These are phyloP conservation scores for Syngnathus typhle DNA, from an alignment of 2,113 vertebrate species.

Conservation along the genomic window DNA sequence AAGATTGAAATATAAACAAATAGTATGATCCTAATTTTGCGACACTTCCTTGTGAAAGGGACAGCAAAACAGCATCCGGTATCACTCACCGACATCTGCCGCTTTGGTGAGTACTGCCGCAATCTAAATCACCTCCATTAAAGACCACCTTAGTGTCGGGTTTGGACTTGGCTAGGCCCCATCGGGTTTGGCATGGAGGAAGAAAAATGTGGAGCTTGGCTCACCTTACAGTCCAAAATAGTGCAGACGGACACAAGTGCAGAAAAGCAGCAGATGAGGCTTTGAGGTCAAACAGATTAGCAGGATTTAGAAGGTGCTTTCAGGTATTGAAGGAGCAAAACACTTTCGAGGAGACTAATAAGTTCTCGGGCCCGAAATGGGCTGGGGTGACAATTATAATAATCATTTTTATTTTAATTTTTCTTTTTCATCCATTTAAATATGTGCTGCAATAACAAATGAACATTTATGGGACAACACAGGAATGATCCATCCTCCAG, in stretches of 20 bases:
- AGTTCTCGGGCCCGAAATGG: background rate
- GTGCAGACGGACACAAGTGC: conserved; percentile 7
- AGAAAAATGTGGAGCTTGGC: background rate
- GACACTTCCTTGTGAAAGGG: background rate
- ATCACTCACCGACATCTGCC: conserved; percentile 9
- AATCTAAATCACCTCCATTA: conserved; percentile 6
- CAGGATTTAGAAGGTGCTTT: conserved; percentile 16
- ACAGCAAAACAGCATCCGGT: background rate
- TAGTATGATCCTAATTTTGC: background rate
- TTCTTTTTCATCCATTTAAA: no score
- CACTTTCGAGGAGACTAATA: background rate
- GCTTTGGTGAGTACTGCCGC: background rate
- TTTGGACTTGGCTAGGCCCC: background rate
- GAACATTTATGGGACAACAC: background rate
- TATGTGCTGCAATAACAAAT: background rate
- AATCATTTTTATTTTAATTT: no score
- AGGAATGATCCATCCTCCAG: conserved; percentile 26
- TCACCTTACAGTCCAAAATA: conserved; percentile 1
- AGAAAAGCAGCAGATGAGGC: conserved; percentile 3
- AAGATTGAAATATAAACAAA: background rate
- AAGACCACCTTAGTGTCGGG: background rate
- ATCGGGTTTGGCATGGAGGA: background rate
- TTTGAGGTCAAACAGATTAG: conserved; percentile 17
- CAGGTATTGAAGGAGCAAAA: conserved; percentile 14
- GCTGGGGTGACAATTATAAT: no score